Evolutionary conservation across 1,140 invertebrate genomes (phyloP).

Genomic region (Cyclina sinensis): DNA sequence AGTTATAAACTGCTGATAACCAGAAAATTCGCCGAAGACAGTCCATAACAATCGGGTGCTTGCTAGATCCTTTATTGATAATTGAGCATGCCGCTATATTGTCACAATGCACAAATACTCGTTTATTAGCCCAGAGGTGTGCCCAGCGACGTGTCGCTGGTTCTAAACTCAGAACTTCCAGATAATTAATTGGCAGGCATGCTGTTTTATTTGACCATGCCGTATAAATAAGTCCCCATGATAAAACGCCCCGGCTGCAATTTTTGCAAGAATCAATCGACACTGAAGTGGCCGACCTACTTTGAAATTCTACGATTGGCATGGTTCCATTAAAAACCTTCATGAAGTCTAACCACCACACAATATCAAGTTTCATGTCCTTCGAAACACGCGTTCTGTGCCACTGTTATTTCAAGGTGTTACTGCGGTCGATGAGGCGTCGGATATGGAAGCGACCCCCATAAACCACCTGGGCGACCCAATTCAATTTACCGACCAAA

Average conservation of each 20-base stretch:
- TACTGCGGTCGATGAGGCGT: background rate
- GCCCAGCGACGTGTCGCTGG: background rate
- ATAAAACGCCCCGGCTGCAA: too few relatives aligned
- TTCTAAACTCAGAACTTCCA: constrained; percentile 9
- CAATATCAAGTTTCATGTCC: constrained; percentile 24
- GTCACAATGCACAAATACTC: background rate
- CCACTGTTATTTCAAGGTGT: background rate
- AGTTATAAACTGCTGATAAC: background rate
- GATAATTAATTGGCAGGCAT: too few relatives aligned
- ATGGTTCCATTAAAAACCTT: constrained; percentile 4
- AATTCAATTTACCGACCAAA: constrained; percentile 24
- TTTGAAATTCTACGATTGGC: constrained; percentile 32
- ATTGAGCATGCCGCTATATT: constrained; percentile 2
- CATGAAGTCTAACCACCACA: constrained; percentile 48
- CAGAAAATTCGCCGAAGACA: constrained; percentile 8
- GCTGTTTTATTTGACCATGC: too few relatives aligned
- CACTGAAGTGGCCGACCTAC: background rate
- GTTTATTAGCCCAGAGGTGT: background rate
- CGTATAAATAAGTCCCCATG: background rate
- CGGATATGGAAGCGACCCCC: constrained; percentile 16
- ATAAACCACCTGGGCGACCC: background rate
- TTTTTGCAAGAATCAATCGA: constrained; percentile 31
- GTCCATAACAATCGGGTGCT: background rate
- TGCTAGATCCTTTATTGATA: background rate
- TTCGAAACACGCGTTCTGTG: constrained; percentile 25